Percentiles rank a stretch among this genome's conserved stretches.
phyloP scores from a whole-genome alignment of 2,113 vertebrate genomes.

The Notarius lentiginosus region DNA sequence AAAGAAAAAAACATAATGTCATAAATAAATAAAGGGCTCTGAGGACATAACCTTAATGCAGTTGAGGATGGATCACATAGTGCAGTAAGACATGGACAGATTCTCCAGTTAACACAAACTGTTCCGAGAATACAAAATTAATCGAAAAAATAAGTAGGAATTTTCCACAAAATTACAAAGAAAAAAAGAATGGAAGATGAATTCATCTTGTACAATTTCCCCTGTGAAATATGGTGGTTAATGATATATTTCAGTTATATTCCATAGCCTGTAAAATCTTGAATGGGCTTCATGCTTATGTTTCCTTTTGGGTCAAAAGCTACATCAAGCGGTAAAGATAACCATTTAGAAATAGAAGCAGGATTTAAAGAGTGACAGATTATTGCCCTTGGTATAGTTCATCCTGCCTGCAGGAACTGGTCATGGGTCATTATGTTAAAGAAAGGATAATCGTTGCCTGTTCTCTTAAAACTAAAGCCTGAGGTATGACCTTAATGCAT shows the following conservation, averaged over 20 bases:
- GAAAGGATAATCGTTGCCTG: neutral
- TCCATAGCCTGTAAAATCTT: slow-evolving; percentile 4
- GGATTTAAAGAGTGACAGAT: slow-evolving; percentile 41
- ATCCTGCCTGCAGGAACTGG: slow-evolving; percentile 27
- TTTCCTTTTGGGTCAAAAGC: slow-evolving; percentile 34
- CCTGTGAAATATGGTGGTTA: neutral
- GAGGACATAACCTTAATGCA: neutral
- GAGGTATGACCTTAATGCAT: too few relatives aligned
- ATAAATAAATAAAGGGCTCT: slow-evolving; percentile 9
- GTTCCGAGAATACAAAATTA: neutral
- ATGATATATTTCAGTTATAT: neutral
- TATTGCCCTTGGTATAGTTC: slow-evolving; percentile 39
- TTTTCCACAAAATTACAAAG: neutral
- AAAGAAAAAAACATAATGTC: neutral
- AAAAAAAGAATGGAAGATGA: neutral
- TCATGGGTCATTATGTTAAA: slow-evolving; percentile 7
- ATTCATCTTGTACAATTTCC: neutral
- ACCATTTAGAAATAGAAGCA: slow-evolving; percentile 44
- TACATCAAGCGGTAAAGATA: slow-evolving; percentile 35
- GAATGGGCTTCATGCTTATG: slow-evolving; percentile 5
- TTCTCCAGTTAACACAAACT: neutral
- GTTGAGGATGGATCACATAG: neutral
- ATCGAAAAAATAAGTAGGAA: neutral
- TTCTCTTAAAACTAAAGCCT: neutral
- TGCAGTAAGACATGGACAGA: neutral